Conservation (phyloP, 64 coral and sea anemone genomes). For the Pocillopora verrucosa region DNA sequence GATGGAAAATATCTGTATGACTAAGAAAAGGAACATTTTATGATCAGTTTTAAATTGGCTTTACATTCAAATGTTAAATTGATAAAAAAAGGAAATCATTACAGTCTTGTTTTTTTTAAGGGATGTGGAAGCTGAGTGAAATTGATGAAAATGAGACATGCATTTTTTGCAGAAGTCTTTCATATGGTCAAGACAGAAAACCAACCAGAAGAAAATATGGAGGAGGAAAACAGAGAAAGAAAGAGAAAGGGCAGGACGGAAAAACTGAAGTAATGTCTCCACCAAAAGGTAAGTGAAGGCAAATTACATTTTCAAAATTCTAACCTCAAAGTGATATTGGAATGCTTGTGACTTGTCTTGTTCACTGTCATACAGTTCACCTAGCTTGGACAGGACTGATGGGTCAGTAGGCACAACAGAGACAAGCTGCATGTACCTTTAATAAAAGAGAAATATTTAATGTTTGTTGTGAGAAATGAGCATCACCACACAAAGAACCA, state of each 20-base stretch:
- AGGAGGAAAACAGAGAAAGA: too few relatives aligned
- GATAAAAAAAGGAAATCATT: too few relatives aligned
- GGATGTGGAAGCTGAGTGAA: too few relatives aligned
- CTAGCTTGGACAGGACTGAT: slow-evolving; percentile 84
- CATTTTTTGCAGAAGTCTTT: too few relatives aligned
- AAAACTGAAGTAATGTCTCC: too few relatives aligned
- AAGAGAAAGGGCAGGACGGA: too few relatives aligned
- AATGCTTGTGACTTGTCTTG: slow-evolving; percentile 99
- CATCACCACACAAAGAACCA: too few relatives aligned
- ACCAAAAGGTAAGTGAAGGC: background rate
- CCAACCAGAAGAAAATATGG: too few relatives aligned
- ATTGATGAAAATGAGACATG: too few relatives aligned
- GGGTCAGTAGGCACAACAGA: slow-evolving; percentile 97
- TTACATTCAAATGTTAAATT: too few relatives aligned
- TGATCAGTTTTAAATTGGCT: background rate
- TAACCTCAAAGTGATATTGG: slow-evolving; percentile 98
- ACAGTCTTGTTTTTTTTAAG: too few relatives aligned
- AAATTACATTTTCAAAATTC: background rate
- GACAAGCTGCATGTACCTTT: slow-evolving; percentile 98
- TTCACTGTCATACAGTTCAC: slow-evolving; percentile 93
- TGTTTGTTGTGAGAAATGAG: background rate
- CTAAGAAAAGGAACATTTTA: slow-evolving; percentile 2
- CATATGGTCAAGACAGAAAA: too few relatives aligned
- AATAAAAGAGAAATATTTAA: background rate
- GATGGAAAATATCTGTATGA: slow-evolving; percentile 94